phyloP scores from a whole-genome alignment of 2,113 vertebrate genomes.

The Antigone vipio region DNA sequence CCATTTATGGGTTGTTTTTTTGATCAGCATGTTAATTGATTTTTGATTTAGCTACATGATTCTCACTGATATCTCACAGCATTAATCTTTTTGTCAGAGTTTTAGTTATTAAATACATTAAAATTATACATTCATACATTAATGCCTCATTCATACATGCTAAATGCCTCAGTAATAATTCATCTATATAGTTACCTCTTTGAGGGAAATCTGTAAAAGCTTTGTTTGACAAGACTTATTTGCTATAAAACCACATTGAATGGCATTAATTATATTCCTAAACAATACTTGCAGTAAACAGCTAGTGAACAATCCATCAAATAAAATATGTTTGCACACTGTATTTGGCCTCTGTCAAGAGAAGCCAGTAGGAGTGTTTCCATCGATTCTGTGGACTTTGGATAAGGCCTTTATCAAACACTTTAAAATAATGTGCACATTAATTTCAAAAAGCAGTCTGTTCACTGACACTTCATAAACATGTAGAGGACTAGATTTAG shows the following conservation, averaged over 20 bases:
- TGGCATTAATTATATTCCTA: constrained; percentile 36
- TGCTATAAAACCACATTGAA: not conserved
- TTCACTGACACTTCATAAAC: not conserved
- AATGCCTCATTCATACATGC: not conserved
- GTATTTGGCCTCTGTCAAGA: not conserved
- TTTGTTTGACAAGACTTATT: constrained; percentile 12
- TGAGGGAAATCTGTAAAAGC: not conserved
- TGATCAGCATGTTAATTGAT: not conserved
- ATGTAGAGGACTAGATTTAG: not conserved
- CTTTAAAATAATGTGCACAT: constrained; percentile 12
- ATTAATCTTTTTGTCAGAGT: constrained; percentile 31
- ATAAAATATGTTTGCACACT: not conserved
- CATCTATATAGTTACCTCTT: not conserved
- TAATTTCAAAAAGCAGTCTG: constrained; percentile 25
- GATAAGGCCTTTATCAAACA: not conserved
- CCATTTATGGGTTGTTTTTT: not conserved
- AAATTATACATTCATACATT: not conserved
- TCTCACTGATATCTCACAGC: not conserved
- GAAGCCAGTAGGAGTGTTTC: not conserved
- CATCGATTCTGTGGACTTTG: not conserved
- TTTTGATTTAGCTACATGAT: constrained; percentile 30
- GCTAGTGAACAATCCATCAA: constrained; percentile 1
- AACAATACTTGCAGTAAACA: constrained; percentile 32
- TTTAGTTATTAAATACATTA: constrained; percentile 14
- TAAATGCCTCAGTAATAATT: constrained; percentile 1